These are phyloP conservation scores for Adineta ricciae DNA, from an alignment of 2,888 invertebrate species.

Conservation along the genomic window DNA sequence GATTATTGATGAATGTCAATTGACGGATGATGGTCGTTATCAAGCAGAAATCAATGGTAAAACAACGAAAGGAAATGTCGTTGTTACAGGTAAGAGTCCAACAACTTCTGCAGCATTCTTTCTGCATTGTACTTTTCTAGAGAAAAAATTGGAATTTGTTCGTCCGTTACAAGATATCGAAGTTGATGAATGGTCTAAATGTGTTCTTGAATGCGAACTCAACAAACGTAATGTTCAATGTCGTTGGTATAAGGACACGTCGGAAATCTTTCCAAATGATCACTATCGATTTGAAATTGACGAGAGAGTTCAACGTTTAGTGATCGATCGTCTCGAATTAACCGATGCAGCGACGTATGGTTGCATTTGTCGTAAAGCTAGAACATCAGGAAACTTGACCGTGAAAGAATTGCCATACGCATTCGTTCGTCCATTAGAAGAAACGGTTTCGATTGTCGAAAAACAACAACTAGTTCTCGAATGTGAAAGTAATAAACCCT, in stretches of 20 bases:
- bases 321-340: conserved; percentile 4
- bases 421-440: conserved; percentile 24
- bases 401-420: conserved; percentile 29
- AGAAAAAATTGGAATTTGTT: conserved; percentile 24
- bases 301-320: conserved; percentile 25
- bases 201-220: conserved; percentile 30
- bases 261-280: not conserved
- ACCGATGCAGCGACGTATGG: not conserved
- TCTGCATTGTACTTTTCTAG: not conserved
- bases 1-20: conserved; percentile 24
- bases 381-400: conserved; percentile 6
- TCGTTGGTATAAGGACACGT: conserved; percentile 24
- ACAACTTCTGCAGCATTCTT: too few species aligned
- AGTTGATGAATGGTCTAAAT: conserved; percentile 25
- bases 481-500: conserved; percentile 27
- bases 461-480: conserved; percentile 31
- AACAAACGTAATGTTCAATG: conserved; percentile 29
- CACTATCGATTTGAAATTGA: conserved; percentile 25
- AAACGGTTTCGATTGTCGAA: conserved; percentile 8
- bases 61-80: conserved; percentile 22
- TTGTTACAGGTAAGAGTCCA: conserved; percentile 23
- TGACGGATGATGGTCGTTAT: conserved; percentile 26
- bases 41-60: conserved; percentile 24
- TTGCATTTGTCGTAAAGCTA: not conserved
- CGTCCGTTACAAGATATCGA: conserved; percentile 23